phyloP scores from a whole-genome alignment of 2,113 vertebrate species.

The Bambusicola thoracicus region DNA sequence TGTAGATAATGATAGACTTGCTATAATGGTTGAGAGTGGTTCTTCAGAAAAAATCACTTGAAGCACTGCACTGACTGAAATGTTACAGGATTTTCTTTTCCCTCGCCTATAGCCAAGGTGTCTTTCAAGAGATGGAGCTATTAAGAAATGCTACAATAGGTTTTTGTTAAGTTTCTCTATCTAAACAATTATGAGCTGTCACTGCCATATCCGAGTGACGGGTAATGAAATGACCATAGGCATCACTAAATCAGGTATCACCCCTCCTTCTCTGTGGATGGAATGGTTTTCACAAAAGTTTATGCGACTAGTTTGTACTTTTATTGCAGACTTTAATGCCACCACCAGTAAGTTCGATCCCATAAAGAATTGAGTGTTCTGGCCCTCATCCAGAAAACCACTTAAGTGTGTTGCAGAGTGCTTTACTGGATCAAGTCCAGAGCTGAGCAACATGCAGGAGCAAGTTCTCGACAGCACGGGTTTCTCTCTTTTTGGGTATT shows the following conservation, averaged over 20 bases:
- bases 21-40: background rate
- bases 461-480: background rate
- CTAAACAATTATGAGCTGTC: conserved; percentile 17
- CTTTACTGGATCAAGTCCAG: conserved; percentile 61
- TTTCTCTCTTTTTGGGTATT: background rate
- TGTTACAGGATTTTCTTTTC: background rate
- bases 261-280: background rate
- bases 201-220: background rate
- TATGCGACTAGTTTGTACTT: conserved; percentile 30
- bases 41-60: background rate
- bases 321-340: conserved; percentile 36
- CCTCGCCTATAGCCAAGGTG: background rate
- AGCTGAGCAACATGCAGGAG: background rate
- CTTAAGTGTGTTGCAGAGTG: conserved; percentile 53
- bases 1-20: background rate
- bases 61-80: background rate
- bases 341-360: conserved; percentile 51
- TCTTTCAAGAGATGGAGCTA: background rate
- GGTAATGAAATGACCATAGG: background rate
- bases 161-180: background rate
- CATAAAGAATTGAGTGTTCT: conserved; percentile 50
- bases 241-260: conserved; percentile 34
- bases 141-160: background rate
- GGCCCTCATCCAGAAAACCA: conserved; percentile 59
- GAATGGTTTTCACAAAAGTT: conserved; percentile 18